Percentiles rank a stretch among this genome's conserved stretches.
Evolutionary conservation across 1,140 invertebrate genomes (phyloP).

Genomic region (Drosophila santomea): DNA sequence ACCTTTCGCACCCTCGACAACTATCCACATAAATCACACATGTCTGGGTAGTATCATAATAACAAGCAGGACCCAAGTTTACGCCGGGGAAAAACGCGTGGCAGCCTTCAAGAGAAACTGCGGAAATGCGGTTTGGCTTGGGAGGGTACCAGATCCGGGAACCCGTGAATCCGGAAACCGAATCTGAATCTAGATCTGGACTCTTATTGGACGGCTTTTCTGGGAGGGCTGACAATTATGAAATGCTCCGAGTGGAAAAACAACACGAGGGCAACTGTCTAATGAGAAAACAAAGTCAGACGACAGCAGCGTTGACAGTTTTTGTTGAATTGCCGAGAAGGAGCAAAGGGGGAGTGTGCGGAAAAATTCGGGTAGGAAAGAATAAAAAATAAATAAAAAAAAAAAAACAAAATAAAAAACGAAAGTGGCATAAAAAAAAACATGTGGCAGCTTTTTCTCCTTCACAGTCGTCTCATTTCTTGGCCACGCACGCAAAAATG

Average conservation of each 20-base stretch:
- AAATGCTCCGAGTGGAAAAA: conserved; percentile 22
- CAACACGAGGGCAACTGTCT: conserved; percentile 33
- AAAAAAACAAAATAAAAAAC: conserved; percentile 72
- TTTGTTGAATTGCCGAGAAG: not conserved
- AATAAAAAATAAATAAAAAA: conserved; percentile 58
- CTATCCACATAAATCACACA: conserved; percentile 49
- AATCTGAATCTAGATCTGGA: conserved; percentile 16
- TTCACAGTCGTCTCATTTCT: conserved; percentile 7
- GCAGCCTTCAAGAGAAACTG: conserved; percentile 41
- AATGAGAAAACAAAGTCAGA: conserved; percentile 71
- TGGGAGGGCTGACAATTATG: conserved; percentile 63
- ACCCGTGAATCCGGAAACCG: conserved; percentile 3
- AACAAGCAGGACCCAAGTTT: conserved; percentile 19
- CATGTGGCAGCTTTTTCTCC: conserved; percentile 74
- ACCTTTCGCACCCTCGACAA: not conserved
- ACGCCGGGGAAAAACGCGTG: conserved; percentile 14
- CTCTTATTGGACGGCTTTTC: conserved; percentile 39
- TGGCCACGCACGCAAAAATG: conserved; percentile 78
- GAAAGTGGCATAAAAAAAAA: conserved; percentile 80
- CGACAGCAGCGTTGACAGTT: conserved; percentile 54
- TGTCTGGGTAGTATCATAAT: conserved; percentile 45
- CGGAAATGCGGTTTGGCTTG: conserved; percentile 54
- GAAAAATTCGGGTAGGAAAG: not conserved
- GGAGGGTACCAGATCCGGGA: conserved; percentile 5
- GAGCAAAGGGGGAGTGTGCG: conserved; percentile 2